A percentile compares a stretch with the other conserved stretches of the same genome.
Evolutionary conservation across 2,888 invertebrate species (phyloP).

Genomic region (Ramazzottius varieornatus): DNA sequence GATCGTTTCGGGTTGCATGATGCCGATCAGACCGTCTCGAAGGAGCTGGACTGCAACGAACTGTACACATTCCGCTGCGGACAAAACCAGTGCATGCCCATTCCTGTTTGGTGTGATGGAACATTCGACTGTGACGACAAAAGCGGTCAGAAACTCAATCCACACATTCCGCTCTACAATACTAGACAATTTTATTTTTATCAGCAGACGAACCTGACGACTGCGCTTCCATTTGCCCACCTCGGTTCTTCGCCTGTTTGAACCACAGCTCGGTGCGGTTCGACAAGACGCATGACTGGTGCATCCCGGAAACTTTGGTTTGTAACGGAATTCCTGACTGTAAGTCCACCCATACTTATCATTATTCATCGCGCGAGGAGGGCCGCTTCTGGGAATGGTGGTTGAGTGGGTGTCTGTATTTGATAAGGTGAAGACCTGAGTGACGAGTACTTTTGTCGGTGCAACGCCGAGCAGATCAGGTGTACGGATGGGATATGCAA

Average conservation of each 20-base stretch:
- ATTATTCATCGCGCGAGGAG: no score
- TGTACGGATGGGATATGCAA: not conserved
- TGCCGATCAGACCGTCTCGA: not conserved
- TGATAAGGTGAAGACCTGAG: not conserved
- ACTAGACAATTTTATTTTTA: not conserved
- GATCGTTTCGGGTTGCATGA: not conserved
- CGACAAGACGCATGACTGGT: not conserved
- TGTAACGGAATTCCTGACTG: not conserved
- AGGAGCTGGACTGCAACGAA: not conserved
- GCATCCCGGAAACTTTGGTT: not conserved
- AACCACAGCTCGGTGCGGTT: not conserved
- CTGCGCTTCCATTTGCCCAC: not conserved
- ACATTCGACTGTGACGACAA: not conserved
- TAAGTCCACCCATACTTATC: no score
- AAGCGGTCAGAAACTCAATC: not conserved
- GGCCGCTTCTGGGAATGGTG: no score
- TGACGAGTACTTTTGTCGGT: constrained; percentile 1
- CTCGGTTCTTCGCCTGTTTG: not conserved
- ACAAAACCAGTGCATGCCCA: not conserved
- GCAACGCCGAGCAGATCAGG: not conserved
- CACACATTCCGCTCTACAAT: not conserved
- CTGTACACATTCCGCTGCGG: constrained; percentile 1
- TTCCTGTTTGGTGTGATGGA: not conserved
- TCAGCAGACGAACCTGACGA: not conserved
- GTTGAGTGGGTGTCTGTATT: no score